These are phyloP conservation scores for Eupsilia transversa DNA, from an alignment of 2,888 invertebrate genomes.

Conservation along the genomic window DNA sequence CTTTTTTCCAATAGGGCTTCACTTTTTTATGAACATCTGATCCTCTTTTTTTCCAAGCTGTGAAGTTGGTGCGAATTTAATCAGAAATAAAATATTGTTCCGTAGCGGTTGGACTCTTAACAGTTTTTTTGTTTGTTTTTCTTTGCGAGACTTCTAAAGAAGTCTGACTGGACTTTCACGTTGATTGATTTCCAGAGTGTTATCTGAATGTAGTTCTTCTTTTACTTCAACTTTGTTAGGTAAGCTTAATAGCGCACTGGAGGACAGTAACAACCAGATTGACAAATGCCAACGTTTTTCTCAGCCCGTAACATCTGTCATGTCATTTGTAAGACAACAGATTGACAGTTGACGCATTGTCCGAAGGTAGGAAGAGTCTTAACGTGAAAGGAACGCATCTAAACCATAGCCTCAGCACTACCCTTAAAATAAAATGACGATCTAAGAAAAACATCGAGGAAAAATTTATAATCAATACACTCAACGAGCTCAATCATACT, in stretches of 20 bases:
- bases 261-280: neutral
- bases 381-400: neutral
- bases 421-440: neutral
- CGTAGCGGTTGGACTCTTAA: constrained; percentile 15
- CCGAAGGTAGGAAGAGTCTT: neutral
- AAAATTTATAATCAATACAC: constrained; percentile 27
- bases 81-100: constrained; percentile 48
- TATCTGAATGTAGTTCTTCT: neutral
- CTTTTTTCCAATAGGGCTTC: constrained; percentile 47
- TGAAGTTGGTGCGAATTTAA: constrained; percentile 46
- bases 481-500: constrained; percentile 46
- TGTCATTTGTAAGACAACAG: neutral
- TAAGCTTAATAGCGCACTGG: too few relatives aligned
- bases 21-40: constrained; percentile 56
- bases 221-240: neutral
- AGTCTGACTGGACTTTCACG: neutral
- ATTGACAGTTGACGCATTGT: neutral
- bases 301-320: neutral
- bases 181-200: constrained; percentile 9
- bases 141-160: neutral
- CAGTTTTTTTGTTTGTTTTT: constrained; percentile 20
- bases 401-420: neutral
- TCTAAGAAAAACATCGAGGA: constrained; percentile 2
- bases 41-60: constrained; percentile 43
- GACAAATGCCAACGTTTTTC: neutral